Base-by-base conservation (phyloP, 2,888 invertebrate genomes). In the Aricia artaxerxes region DNA sequence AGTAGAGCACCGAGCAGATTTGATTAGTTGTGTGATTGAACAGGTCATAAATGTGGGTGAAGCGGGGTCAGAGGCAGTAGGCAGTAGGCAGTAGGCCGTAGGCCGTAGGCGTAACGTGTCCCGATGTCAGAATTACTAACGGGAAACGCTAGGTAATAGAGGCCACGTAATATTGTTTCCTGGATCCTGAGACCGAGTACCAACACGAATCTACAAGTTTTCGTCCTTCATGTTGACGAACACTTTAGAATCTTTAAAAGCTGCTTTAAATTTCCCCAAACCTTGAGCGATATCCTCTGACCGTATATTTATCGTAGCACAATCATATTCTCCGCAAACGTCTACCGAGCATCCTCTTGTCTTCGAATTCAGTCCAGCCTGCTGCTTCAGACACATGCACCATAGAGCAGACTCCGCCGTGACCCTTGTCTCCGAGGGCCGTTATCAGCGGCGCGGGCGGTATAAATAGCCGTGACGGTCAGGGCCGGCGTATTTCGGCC, bases 391-490 rank as follows among this genome's bases (percentile, higher is more conserved):
- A 35, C 35, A 24, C 24, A 24, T 24, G 24, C 24, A 69, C 69
- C 13, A 16, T 16, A 13, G 11, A 35, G 61, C 35, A 13, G 64
- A 69, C 13, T 16, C 11, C 69, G 35, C 69, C 6, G 4, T 35
- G 69, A 69, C 69, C 69, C 44, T 4, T 24, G 73, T 69, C 77
- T 79, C 79, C 77, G 73, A 76, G 73, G 60, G 79, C 69, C 44
- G 79, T 76, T 81, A 79, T 69, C 81, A 83, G 79, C 82, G 79
- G 83, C 83, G 83, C 84, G 81, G 82, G 84, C 84, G 80, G 84
- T 90, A 90, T 88, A 87, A 88, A 90, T 91, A 90, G 89, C 85
- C 83, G 81, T 88, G 89, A 88, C 85, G 87, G 83, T 85, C 91
- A 87, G 84, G 87, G 86, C 83, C 85, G 87, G 78, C 49, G 77